A percentile compares a stretch with the other conserved stretches of the same genome.
phyloP scores from a whole-genome alignment of 2,113 vertebrate genomes.

The Nipponia nippon region DNA sequence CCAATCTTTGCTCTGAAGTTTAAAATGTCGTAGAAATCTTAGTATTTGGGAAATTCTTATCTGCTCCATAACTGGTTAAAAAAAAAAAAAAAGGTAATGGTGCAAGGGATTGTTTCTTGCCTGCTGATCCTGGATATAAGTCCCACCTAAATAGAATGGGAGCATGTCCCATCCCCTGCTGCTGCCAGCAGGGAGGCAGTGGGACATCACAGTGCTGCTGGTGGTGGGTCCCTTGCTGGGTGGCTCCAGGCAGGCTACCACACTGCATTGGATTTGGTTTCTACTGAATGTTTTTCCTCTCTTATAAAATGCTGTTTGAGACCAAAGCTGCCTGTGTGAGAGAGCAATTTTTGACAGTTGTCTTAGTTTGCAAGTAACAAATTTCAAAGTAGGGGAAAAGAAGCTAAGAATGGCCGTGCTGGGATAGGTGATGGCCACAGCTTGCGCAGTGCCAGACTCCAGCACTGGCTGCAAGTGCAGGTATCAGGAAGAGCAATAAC shows the following conservation, averaged over 20 bases:
- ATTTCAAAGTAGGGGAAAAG: background rate
- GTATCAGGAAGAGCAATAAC: background rate
- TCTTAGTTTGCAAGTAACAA: background rate
- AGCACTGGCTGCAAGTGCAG: background rate
- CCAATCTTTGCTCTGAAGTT: background rate
- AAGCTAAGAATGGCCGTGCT: background rate
- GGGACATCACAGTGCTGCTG: background rate
- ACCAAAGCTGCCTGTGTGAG: background rate
- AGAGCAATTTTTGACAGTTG: background rate
- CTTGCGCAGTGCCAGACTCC: too few relatives aligned
- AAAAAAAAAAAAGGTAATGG: fast-evolving
- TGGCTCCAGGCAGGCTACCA: background rate
- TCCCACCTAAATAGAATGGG: background rate
- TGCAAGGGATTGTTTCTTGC: background rate
- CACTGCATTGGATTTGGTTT: background rate
- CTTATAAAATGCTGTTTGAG: background rate
- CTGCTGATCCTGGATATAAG: background rate
- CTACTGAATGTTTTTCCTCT: background rate
- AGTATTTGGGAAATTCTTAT: background rate
- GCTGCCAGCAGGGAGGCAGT: background rate
- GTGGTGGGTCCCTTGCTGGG: background rate
- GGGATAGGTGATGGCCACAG: background rate
- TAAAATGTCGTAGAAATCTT: background rate
- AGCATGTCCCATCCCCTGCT: too few relatives aligned
- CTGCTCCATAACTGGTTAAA: background rate